A percentile compares a stretch with the other conserved stretches of the same genome.
Evolutionary conservation across 2,113 vertebrate species (phyloP).

Genomic region (Neolamprologus toae): DNA sequence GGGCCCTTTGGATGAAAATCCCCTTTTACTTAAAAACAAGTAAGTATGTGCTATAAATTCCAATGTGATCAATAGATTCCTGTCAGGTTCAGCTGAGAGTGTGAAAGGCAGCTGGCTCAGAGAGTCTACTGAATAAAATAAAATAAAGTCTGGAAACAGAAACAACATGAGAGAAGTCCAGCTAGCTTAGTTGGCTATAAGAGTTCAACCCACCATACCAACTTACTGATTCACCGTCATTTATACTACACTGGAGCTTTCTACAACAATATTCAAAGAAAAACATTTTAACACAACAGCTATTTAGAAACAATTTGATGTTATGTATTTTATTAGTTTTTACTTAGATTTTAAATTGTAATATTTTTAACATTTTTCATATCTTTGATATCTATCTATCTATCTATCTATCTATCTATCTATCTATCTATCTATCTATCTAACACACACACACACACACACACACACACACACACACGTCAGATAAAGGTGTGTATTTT

Average conservation of each 20-base stretch:
- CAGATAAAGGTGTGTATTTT: background rate
- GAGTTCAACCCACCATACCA: background rate
- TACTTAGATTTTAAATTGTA: background rate
- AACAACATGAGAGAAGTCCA: background rate
- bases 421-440: background rate
- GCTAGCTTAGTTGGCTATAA: background rate
- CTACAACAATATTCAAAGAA: background rate
- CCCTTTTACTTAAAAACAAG: background rate
- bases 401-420: too few relatives aligned
- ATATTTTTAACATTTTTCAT: background rate
- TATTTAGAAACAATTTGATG: background rate
- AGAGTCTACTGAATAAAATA: background rate
- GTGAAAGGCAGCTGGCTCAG: background rate
- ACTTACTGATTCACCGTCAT: background rate
- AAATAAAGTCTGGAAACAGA: background rate
- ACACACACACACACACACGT: background rate
- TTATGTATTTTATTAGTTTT: background rate
- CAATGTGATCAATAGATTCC: background rate
- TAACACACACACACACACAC: too few relatives aligned
- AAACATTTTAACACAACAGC: background rate
- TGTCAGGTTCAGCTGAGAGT: background rate
- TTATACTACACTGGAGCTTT: background rate
- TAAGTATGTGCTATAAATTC: background rate
- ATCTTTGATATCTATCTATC: background rate
- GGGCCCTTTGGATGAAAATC: background rate